Percentiles rank a stretch among this genome's conserved stretches.
phyloP scores from a whole-genome alignment of 2,888 invertebrate species.

The Drymonia ruficornis region DNA sequence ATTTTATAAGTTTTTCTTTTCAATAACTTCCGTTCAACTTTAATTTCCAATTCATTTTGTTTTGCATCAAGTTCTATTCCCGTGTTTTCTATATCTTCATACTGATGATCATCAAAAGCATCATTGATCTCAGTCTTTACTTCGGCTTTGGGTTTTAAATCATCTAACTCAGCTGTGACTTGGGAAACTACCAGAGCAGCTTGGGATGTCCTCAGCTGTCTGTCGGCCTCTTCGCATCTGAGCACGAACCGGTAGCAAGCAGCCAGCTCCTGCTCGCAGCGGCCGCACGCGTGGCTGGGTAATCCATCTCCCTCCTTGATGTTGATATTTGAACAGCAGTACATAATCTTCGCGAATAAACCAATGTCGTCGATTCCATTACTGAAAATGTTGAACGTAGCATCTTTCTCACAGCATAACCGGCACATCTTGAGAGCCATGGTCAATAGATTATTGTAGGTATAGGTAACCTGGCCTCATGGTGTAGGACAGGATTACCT shows the following conservation, averaged over 20 bases:
- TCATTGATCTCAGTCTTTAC: conserved; percentile 50
- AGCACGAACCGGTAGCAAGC: conserved; percentile 57
- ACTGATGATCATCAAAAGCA: conserved; percentile 25
- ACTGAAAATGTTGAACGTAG: conserved; percentile 49
- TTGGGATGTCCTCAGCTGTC: conserved; percentile 44
- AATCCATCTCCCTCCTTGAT: conserved; percentile 58
- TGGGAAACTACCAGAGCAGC: conserved; percentile 10
- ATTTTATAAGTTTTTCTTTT: conserved; percentile 39
- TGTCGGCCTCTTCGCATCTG: conserved; percentile 64
- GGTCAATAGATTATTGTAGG: neutral
- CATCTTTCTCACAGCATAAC: conserved; percentile 57
- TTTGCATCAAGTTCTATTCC: conserved; percentile 22
- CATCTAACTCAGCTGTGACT: conserved; percentile 13
- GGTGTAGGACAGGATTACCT: no score
- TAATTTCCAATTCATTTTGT: conserved; percentile 12
- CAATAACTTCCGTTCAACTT: conserved; percentile 15
- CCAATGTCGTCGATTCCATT: conserved; percentile 30
- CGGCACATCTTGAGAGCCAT: conserved; percentile 61
- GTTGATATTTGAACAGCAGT: conserved; percentile 58
- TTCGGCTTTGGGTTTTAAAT: conserved; percentile 40
- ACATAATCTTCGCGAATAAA: conserved; percentile 54
- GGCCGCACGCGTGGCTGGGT: conserved; percentile 54
- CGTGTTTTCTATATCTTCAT: conserved; percentile 27
- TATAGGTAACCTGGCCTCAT: no score
- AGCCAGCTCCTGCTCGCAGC: conserved; percentile 54